Conservation (phyloP, 2,797 vertebrate genomes). For the Synanceia verrucosa region DNA sequence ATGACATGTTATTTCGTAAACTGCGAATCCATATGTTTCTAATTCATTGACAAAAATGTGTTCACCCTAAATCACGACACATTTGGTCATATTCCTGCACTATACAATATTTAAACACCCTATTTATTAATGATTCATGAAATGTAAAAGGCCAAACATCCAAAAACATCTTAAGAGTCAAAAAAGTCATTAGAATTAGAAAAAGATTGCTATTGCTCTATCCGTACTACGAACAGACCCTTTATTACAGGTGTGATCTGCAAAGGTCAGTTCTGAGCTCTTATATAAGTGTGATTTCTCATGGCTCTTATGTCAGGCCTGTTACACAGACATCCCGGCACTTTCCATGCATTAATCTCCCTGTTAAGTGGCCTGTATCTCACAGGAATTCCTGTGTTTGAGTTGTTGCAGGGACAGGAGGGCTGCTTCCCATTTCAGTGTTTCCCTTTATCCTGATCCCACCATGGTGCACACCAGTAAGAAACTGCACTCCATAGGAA, state of each 20-base stretch:
- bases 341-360: conserved; percentile 74
- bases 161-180: conserved; percentile 9
- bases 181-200: conserved; percentile 25
- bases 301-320: conserved; percentile 32
- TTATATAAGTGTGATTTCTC: conserved; percentile 53
- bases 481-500: conserved; percentile 9
- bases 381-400: conserved; percentile 82
- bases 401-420: conserved; percentile 47
- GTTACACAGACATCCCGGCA: conserved; percentile 45
- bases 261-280: conserved; percentile 44
- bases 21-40: not conserved
- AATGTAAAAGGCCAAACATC: conserved; percentile 23
- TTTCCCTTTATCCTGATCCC: conserved; percentile 41
- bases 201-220: not conserved
- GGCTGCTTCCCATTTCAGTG: conserved; percentile 50
- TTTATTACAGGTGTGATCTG: conserved; percentile 17
- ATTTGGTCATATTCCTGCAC: not conserved
- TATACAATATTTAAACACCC: conserved; percentile 50
- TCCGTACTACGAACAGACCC: not conserved
- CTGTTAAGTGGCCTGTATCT: conserved; percentile 73
- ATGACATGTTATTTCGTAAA: not conserved
- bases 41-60: not conserved
- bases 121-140: conserved; percentile 65
- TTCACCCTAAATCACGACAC: not conserved
- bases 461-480: not conserved